Base-by-base conservation (phyloP, 2,113 vertebrate genomes). In the Planiliza haematocheilus region DNA sequence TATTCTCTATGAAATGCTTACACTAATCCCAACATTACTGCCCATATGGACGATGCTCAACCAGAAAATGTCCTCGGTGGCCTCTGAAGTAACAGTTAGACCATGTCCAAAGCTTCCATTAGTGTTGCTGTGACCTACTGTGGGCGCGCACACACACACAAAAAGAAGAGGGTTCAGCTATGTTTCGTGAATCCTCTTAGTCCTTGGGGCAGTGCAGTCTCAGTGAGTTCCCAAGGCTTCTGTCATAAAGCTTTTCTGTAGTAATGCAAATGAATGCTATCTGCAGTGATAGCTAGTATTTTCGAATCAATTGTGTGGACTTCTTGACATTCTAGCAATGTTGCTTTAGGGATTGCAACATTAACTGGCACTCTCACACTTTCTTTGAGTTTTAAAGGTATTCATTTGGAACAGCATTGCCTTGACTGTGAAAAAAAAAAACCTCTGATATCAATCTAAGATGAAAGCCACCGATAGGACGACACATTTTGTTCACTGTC, bases 11-110 rank as follows among this genome's bases (percentile, higher is more conserved):
- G 14, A 61, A 56, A 79, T 72, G 43, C 52, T 69, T 34, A 64
- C 57, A 62, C 45, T 74, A 84, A 86, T 79, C 70, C 53, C 9
- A 42, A 56, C 61, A 52, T 58, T 42, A 30, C 39, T 20, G 43
- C 46, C 64, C 38, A 20, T 42, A 24, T 41, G 30, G 51, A 46
- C 38, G n/a, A 18, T 17, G 52, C 13, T 69, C 50, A 61, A 43
- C 13, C 53, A 48, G 43, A 52, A 71, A 66, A 72, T 74, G 45
- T 55, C 55, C 46, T 66, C n/a, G 59, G 37, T 61, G 60, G 20
- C 36, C 61, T 74, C 55, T 20, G 30, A 41, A 50, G 51, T 34
- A 58, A 74, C 50, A 64, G 20, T 48, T 21, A 70, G 8, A 62
- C 70, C 77, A 59, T 79, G 39, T 52, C 62, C 46, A 51, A 74